Conservation (phyloP, 2,113 vertebrate genomes). For the Hemiscyllium ocellatum region DNA sequence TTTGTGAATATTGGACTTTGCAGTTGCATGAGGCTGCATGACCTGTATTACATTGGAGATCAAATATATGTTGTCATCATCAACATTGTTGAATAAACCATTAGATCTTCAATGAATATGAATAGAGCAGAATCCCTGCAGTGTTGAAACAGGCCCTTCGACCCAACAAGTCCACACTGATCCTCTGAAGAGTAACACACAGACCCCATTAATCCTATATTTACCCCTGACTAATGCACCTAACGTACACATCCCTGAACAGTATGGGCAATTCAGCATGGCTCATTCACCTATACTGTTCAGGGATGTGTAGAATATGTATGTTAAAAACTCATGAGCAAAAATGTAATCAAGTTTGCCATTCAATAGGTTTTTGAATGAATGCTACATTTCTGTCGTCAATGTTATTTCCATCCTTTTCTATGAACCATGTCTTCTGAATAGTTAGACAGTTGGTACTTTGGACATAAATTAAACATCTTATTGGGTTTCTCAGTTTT, state of each 20-base stretch:
- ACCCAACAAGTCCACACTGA: too few species aligned
- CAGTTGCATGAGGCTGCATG: neutral
- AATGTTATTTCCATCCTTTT: neutral
- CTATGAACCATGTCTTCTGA: neutral
- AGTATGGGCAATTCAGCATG: too few species aligned
- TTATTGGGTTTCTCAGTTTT: neutral
- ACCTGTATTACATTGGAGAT: neutral
- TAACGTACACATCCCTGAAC: too few species aligned
- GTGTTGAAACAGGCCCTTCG: too few species aligned
- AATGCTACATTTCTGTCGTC: neutral
- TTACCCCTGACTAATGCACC: too few species aligned
- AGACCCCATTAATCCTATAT: too few species aligned
- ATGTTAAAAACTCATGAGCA: neutral
- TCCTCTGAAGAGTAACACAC: too few species aligned
- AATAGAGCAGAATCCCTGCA: too few species aligned
- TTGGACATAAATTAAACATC: neutral
- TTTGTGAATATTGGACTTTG: neutral
- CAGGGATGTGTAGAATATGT: neutral
- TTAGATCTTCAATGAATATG: neutral
- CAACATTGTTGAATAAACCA: neutral
- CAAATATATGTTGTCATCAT: neutral
- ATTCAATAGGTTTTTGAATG: neutral
- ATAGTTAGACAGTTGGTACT: neutral
- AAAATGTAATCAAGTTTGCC: neutral
- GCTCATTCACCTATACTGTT: too few species aligned